phyloP scores from a whole-genome alignment of 1,140 invertebrate species.

The Camponotus pennsylvanicus region DNA sequence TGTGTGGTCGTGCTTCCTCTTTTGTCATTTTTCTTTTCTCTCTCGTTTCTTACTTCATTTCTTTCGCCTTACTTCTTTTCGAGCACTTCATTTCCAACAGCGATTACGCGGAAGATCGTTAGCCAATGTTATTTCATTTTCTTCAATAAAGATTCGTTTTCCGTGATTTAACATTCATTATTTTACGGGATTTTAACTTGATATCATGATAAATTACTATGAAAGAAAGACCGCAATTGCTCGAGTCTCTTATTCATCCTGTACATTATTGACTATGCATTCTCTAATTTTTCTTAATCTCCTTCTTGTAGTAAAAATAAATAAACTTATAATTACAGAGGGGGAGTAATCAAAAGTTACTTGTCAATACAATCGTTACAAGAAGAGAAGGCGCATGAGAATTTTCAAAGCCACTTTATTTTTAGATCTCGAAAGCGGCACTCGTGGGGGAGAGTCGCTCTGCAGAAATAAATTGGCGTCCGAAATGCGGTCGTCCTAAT shows the following conservation, averaged over 20 bases:
- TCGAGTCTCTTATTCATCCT: neutral
- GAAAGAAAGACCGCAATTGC: neutral
- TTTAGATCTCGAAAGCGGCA: neutral
- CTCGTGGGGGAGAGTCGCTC: neutral
- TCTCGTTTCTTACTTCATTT: conserved; percentile 25
- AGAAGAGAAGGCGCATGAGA: no score
- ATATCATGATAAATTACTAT: conserved; percentile 10
- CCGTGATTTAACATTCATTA: conserved; percentile 26
- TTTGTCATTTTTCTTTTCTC: neutral
- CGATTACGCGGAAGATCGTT: conserved; percentile 23
- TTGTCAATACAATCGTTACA: neutral
- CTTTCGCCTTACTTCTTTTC: conserved; percentile 19
- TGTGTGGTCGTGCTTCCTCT: conserved; percentile 1
- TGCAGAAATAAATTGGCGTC: conserved; percentile 55
- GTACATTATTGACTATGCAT: neutral
- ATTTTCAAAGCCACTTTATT: conserved; percentile 1
- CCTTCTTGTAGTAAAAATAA: neutral
- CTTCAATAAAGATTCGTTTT: conserved; percentile 9
- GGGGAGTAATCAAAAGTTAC: neutral
- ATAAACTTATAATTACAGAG: no score
- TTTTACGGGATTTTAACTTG: neutral
- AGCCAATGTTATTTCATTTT: conserved; percentile 31
- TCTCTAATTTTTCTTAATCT: neutral
- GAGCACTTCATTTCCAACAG: neutral
- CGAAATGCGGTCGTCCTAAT: conserved; percentile 60